Percentiles rank a stretch among this genome's conserved stretches.
These are phyloP conservation scores for Sander lucioperca DNA, from an alignment of 2,113 vertebrate species.

Conservation along the genomic window DNA sequence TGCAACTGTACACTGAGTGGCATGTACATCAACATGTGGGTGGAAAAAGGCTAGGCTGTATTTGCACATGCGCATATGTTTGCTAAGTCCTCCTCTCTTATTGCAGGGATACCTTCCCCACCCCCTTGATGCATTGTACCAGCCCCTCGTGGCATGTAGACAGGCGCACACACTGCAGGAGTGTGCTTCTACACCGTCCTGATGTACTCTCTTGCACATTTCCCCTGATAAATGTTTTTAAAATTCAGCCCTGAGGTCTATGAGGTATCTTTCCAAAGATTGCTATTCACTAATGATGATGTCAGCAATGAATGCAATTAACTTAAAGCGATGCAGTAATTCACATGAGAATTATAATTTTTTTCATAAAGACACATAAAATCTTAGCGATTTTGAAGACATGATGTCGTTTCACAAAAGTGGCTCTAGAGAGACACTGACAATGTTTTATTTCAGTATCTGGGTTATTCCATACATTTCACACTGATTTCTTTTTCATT, in stretches of 20 bases:
- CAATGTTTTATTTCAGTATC: slow-evolving; percentile 52
- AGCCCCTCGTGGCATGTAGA: slow-evolving; percentile 41
- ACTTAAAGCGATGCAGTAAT: slow-evolving; percentile 12
- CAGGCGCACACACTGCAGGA: slow-evolving; percentile 40
- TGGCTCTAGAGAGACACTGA: slow-evolving; percentile 39
- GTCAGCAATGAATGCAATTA: slow-evolving; percentile 52
- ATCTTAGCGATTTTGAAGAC: slow-evolving; percentile 13
- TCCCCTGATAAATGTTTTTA: background rate
- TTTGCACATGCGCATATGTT: slow-evolving; percentile 68
- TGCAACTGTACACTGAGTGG: background rate
- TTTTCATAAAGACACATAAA: background rate
- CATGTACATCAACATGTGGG: slow-evolving; percentile 44
- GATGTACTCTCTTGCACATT: slow-evolving; percentile 19
- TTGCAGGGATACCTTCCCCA: slow-evolving; percentile 67
- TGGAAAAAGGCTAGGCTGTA: slow-evolving; percentile 14
- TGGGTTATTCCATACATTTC: slow-evolving; percentile 68
- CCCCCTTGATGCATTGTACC: slow-evolving; percentile 60
- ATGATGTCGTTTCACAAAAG: slow-evolving; percentile 38
- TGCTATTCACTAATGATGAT: slow-evolving; percentile 49
- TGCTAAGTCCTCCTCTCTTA: slow-evolving; percentile 67
- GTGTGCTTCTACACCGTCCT: slow-evolving; percentile 17
- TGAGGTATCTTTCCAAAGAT: slow-evolving; percentile 10
- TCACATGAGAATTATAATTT: slow-evolving; percentile 7
- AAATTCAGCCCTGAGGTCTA: background rate
- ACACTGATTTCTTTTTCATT: slow-evolving; percentile 69